Conservation (phyloP, 1,140 invertebrate species). For the Drosophila bocki region DNA sequence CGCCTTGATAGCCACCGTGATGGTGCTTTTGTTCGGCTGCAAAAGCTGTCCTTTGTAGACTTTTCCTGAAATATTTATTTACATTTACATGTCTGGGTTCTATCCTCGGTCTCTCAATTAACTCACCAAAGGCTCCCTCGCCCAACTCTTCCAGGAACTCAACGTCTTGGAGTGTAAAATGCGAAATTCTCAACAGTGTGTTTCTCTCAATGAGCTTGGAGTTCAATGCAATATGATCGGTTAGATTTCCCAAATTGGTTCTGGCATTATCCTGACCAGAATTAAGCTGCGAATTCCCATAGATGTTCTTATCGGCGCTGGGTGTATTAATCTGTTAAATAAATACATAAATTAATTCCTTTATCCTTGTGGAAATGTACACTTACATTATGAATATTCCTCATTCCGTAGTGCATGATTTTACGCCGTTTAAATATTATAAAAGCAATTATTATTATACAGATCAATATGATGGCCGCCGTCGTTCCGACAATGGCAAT, state of each 20-base stretch:
- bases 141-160: conserved; percentile 97
- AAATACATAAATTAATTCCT: not conserved
- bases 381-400: conserved; percentile 87
- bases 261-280: conserved; percentile 91
- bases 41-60: conserved; percentile 97
- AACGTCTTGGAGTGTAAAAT: conserved; percentile 91
- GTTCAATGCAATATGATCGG: conserved; percentile 53
- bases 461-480: conserved; percentile 60
- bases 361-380: not conserved
- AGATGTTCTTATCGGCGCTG: conserved; percentile 92
- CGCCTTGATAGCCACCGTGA: conserved; percentile 97
- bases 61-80: conserved; percentile 87
- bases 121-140: conserved; percentile 96
- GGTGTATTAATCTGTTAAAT: conserved; percentile 87
- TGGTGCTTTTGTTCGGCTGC: conserved; percentile 87
- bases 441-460: conserved; percentile 85
- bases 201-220: conserved; percentile 85
- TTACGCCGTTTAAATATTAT: conserved; percentile 86
- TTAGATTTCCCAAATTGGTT: conserved; percentile 38
- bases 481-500: conserved; percentile 87
- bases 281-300: conserved; percentile 89
- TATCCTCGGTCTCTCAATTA: not conserved
- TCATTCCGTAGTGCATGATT: conserved; percentile 85
- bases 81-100: conserved; percentile 1
- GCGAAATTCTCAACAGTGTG: conserved; percentile 88